Evolutionary conservation across 2,888 invertebrate species (phyloP).

Genomic region (Hyppa rectilinea): DNA sequence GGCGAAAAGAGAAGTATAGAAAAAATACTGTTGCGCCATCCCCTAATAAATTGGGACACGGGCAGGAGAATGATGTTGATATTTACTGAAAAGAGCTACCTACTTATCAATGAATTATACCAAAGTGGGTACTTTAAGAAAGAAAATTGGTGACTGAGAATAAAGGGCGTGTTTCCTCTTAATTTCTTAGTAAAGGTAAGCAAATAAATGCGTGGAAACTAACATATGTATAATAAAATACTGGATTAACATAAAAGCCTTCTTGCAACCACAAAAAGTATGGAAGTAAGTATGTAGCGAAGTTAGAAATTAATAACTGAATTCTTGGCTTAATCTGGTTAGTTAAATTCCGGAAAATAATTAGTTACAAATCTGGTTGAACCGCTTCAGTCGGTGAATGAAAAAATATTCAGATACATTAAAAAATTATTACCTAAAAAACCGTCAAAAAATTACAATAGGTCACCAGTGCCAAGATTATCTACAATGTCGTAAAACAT

Average conservation of each 20-base stretch:
- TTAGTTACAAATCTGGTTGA: too few relatives aligned
- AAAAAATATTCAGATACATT: not conserved
- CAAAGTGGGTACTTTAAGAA: not conserved
- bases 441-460: conserved; percentile 11
- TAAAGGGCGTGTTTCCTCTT: not conserved
- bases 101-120: not conserved
- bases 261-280: not conserved
- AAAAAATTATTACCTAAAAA: not conserved
- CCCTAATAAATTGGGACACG: too few relatives aligned
- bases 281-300: too few relatives aligned
- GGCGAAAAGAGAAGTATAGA: too few relatives aligned
- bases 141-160: not conserved
- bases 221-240: not conserved
- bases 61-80: too few relatives aligned
- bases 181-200: not conserved
- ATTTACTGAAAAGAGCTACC: too few relatives aligned
- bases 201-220: not conserved
- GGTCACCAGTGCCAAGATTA: conserved; percentile 59
- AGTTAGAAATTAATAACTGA: not conserved
- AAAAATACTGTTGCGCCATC: too few relatives aligned
- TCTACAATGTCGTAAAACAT: conserved; percentile 59
- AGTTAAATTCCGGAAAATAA: not conserved
- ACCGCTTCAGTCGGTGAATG: not conserved
- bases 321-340: not conserved
- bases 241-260: not conserved